Percentiles rank a stretch among this genome's conserved stretches.
These are phyloP conservation scores for Sebastes glaucus DNA, from an alignment of 2,797 vertebrate genomes.

Conservation along the genomic window DNA sequence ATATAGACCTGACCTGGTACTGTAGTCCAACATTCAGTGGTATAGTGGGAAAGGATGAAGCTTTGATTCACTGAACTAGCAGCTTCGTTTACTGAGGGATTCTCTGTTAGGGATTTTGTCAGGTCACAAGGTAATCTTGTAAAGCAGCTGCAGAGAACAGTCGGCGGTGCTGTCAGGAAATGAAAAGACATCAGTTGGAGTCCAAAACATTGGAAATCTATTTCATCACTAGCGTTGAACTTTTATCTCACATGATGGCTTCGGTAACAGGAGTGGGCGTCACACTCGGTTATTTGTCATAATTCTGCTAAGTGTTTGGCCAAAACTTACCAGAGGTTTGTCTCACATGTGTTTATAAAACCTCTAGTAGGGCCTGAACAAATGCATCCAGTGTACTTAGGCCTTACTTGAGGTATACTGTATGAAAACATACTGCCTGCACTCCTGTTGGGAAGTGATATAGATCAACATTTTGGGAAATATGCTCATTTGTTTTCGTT, in stretches of 20 bases:
- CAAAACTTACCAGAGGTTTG: background rate
- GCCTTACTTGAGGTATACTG: background rate
- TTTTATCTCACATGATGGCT: slow-evolving; percentile 15
- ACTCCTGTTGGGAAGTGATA: background rate
- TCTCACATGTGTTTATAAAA: background rate
- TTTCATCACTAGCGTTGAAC: slow-evolving; percentile 13
- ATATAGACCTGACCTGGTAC: background rate
- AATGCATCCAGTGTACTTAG: background rate
- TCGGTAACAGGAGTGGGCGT: background rate
- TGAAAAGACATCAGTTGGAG: slow-evolving; percentile 33
- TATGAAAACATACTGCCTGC: background rate
- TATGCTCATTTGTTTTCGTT: background rate
- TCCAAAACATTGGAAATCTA: slow-evolving; percentile 32
- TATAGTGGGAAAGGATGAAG: background rate
- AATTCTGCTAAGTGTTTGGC: background rate
- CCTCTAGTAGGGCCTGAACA: background rate
- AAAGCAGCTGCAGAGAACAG: slow-evolving; percentile 36
- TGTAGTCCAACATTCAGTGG: background rate
- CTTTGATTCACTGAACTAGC: background rate
- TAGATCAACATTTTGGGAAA: background rate
- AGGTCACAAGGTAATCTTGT: slow-evolving; percentile 38
- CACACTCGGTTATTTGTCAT: background rate
- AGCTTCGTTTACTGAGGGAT: slow-evolving; percentile 1
- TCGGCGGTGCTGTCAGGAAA: slow-evolving; percentile 29
- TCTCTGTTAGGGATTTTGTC: slow-evolving; percentile 35